Evolutionary conservation across 2,888 invertebrate species (phyloP).

Genomic region (Meandrusa payeni): DNA sequence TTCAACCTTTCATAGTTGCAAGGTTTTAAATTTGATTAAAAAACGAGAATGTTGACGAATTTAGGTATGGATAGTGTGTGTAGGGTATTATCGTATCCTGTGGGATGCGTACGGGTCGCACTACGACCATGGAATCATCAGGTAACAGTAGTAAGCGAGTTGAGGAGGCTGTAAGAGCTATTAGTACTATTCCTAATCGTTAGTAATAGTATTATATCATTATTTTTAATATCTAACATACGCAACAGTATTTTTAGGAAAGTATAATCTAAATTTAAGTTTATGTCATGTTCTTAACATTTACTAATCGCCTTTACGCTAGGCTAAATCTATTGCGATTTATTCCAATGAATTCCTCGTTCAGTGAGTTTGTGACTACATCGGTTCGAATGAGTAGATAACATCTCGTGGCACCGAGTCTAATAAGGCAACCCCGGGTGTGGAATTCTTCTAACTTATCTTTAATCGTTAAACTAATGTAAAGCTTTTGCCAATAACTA

Average conservation of each 20-base stretch:
- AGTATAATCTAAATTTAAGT: slow-evolving; percentile 73
- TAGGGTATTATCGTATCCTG: slow-evolving; percentile 2
- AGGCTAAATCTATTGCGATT: slow-evolving; percentile 25
- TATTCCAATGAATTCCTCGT: slow-evolving; percentile 16
- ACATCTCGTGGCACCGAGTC: slow-evolving; percentile 6
- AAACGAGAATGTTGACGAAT: slow-evolving; percentile 16
- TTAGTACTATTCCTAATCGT: slow-evolving; percentile 46
- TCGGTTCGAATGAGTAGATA: slow-evolving; percentile 23
- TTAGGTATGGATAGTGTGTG: slow-evolving; percentile 16
- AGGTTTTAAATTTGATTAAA: neutral
- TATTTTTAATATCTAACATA: slow-evolving; percentile 75
- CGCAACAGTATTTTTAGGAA: slow-evolving; percentile 77
- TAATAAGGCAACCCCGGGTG: slow-evolving; percentile 9
- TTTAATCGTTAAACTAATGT: neutral
- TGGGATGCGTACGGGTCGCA: neutral
- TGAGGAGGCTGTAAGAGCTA: slow-evolving; percentile 19
- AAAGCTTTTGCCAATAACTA: too few species aligned
- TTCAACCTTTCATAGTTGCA: too few species aligned
- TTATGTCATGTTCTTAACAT: slow-evolving; percentile 56
- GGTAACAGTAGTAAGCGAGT: slow-evolving; percentile 2
- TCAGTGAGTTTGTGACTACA: slow-evolving; percentile 29
- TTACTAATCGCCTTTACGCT: slow-evolving; percentile 38
- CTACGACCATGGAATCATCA: neutral
- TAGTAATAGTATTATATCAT: slow-evolving; percentile 76
- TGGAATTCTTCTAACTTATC: neutral